Conservation (phyloP, 2,113 vertebrate genomes). For the Phainopepla nitens region DNA sequence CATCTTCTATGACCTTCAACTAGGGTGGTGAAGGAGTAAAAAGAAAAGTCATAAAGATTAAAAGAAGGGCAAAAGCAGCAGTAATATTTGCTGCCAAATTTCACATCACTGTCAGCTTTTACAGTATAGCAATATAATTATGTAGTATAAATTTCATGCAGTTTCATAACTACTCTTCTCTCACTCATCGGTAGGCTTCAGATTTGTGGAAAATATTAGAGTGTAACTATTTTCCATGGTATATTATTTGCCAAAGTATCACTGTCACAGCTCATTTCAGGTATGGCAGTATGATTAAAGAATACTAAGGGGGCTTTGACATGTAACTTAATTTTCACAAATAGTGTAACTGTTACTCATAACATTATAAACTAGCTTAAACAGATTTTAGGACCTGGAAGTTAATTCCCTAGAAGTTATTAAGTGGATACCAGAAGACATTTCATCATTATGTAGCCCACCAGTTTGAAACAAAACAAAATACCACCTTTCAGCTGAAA, state of each 20-base stretch:
- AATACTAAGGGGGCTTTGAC: not conserved
- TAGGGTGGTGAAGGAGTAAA: not conserved
- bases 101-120: slow-evolving; percentile 9
- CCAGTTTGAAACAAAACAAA: not conserved
- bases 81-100: slow-evolving; percentile 7
- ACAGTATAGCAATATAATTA: not conserved
- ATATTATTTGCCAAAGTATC: slow-evolving; percentile 46
- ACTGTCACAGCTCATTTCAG: slow-evolving; percentile 37
- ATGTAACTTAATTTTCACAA: not conserved
- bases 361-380: not conserved
- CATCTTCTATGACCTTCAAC: not conserved
- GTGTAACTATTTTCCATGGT: slow-evolving; percentile 28
- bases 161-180: slow-evolving; percentile 2
- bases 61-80: not conserved
- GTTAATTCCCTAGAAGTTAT: not conserved
- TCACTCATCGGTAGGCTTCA: not conserved
- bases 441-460: not conserved
- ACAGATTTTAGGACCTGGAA: not conserved
- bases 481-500: not conserved
- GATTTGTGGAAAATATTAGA: slow-evolving; percentile 39
- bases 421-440: not conserved
- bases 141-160: not conserved
- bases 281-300: not conserved
- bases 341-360: not conserved
- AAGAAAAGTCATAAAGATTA: not conserved